Base-by-base conservation (phyloP, 2,888 invertebrate species). In the Harpalus rubripes region DNA sequence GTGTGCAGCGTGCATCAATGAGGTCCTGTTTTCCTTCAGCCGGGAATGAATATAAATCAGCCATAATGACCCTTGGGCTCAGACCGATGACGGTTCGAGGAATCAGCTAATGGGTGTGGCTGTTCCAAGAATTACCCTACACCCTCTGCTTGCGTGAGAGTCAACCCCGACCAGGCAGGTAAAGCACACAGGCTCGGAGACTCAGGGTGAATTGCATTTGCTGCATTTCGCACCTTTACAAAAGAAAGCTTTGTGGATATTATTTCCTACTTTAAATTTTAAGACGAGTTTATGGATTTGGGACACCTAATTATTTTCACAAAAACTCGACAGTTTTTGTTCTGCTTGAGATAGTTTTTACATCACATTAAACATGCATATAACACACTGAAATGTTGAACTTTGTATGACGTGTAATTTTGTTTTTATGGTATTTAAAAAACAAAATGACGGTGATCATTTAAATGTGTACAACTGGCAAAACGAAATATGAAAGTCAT, bases 11-110 rank as follows among this genome's bases (percentile, higher is more conserved):
- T 26, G 44, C 44, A 74, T 68, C 68, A 68, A 68, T 68, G 68
- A 68, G 68, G 68, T 68, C 68, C 68, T 68, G 68, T 68, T 68
- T 68, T n/a, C 61, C 61, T 16, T 15, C 15, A 8, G 65, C 12
- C 12, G 12, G 15, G 68, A 68, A 68, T 41, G 72, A 74, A 74
- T 74, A 74, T 74, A 74, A 74, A 74, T 74, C 72, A 74, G 72
- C 44, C 8, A 74, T 74, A 74, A 74, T 74, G 72, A 74, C 72
- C 72, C 72, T 16, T 5, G 72, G 68, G 68, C 41, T 68, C 7
- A n/a, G 41, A 15, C 18, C 41, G 72, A 41, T 72, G 39, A n/a
- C 68, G 68, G 16, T 68, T 68, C 41, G 15, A 41, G 68, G 68
- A 41, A 68, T 39, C 32, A 15, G 4, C 68, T 68, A 68, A 44